These are phyloP conservation scores for Polyommatus iphigenia DNA, from an alignment of 2,888 invertebrate genomes.

Conservation along the genomic window DNA sequence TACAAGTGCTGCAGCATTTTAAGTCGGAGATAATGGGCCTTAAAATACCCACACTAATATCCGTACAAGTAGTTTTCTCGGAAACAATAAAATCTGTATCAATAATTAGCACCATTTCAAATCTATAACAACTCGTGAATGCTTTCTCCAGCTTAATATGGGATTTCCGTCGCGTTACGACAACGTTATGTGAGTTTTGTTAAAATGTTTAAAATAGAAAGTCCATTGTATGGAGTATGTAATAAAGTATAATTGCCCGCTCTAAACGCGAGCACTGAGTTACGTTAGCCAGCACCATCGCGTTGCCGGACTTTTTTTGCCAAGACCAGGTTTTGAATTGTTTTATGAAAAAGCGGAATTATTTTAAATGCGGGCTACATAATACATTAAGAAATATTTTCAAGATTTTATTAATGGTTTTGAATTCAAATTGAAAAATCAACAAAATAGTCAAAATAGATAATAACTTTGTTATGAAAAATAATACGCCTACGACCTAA, in stretches of 20 bases:
- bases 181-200: constrained; percentile 27
- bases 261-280: constrained; percentile 16
- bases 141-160: constrained; percentile 18
- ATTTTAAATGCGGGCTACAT: too few species aligned
- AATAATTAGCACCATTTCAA: constrained; percentile 14
- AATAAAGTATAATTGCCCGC: constrained; percentile 15
- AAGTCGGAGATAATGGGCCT: neutral
- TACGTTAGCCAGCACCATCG: neutral
- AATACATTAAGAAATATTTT: too few species aligned
- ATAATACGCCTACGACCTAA: too few species aligned
- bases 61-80: neutral
- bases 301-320: neutral
- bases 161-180: constrained; percentile 23
- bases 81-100: neutral
- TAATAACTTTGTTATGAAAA: too few species aligned
- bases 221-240: constrained; percentile 18
- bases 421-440: too few species aligned
- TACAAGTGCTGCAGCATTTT: neutral
- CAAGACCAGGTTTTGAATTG: neutral
- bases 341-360: too few species aligned
- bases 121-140: constrained; percentile 10
- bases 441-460: too few species aligned
- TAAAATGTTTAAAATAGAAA: constrained; percentile 29
- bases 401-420: too few species aligned
- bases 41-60: neutral